Conservation (phyloP, 1,140 invertebrate genomes). For the Platorchestia sp. region DNA sequence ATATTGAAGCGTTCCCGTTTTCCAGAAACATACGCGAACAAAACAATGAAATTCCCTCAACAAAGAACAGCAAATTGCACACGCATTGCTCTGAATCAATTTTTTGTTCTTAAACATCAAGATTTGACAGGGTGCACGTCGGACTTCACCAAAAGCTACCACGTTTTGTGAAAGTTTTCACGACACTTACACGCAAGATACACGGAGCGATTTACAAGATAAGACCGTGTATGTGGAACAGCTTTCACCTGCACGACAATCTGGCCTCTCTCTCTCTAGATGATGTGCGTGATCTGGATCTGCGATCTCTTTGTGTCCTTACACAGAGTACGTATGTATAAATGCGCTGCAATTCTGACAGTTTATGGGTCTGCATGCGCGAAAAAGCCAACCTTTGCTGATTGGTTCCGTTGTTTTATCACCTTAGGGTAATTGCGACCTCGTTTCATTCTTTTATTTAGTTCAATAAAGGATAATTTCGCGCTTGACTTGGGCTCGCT, state of each 20-base stretch:
- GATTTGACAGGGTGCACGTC: neutral
- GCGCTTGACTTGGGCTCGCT: neutral
- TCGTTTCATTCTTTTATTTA: neutral
- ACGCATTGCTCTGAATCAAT: neutral
- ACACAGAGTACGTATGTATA: neutral
- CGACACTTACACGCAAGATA: neutral
- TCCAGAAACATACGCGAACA: neutral
- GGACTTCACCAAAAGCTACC: neutral
- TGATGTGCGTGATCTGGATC: neutral
- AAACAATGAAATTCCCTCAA: neutral
- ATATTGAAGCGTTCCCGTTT: neutral
- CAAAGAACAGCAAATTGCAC: neutral
- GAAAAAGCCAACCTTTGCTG: neutral
- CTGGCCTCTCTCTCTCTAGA: no score
- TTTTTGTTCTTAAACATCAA: no score
- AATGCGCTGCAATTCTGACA: neutral
- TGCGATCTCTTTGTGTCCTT: neutral
- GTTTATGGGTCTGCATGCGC: neutral
- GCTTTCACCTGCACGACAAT: neutral
- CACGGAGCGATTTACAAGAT: neutral
- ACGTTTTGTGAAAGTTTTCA: neutral
- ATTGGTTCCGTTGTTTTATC: neutral
- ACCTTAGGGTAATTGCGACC: neutral
- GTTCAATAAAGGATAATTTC: neutral
- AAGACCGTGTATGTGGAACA: neutral